Evolutionary conservation across 2,888 invertebrate species (phyloP), one percentile per base, ranked within the genome.

Genomic region (Tetrapedia diversipes): DNA sequence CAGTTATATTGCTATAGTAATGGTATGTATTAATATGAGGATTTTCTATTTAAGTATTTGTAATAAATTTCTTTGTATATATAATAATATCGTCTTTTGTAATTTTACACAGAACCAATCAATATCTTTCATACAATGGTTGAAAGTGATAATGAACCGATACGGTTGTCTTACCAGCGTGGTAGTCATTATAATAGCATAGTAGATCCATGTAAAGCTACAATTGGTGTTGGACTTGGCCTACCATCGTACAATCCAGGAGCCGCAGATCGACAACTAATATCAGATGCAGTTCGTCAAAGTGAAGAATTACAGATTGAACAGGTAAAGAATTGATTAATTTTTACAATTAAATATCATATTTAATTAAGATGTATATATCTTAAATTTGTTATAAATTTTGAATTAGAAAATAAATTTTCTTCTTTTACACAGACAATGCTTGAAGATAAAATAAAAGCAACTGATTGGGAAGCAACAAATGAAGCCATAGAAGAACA

Each of bases 401-500:
- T n/a, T n/a, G n/a, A n/a, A n/a, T n/a, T n/a, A n/a, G n/a, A n/a
- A n/a, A n/a, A n/a, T n/a, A n/a, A n/a, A n/a, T n/a, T n/a, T n/a
- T n/a, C n/a, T n/a, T n/a, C n/a, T 16, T 56, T 14, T 10, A 6
- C 7, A 43, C 54, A 96, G 95, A 95, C 97, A 1, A 98, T 98
- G 97, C 93, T 98, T 85, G 96, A 97, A 91, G 97, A 98, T 90
- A 98, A 98, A 90, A 92, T 97, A 56, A 94, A 95, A 86, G 97
- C 97, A 77, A 97, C 97, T 7, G 97, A 98, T 91, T 97, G 97
- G 96, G 97, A 98, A 91, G 96, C 97, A 10, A 98, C 97, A 0
- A 97, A 97, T 89, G 97, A 97, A 90, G 96, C 96, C n/a, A 95
- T 97, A 68, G 96, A 97, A 88, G 96, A 97, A 89, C 97, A 97